Evolutionary conservation across 2,888 invertebrate species (phyloP).

Genomic region (Eledone cirrhosa): DNA sequence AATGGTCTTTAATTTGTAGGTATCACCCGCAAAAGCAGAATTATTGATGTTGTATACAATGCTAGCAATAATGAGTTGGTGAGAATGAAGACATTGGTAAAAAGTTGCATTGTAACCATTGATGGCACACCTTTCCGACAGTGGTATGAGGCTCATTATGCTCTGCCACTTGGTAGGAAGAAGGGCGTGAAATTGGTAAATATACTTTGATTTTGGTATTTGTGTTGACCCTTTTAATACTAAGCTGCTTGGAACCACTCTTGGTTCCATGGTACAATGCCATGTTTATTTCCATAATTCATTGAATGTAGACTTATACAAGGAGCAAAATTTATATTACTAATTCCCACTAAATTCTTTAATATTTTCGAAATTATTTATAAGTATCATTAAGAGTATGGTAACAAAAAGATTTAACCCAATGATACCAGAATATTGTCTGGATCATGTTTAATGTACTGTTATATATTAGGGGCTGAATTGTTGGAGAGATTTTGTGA

Average conservation of each 20-base stretch:
- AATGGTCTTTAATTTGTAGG: conserved; percentile 69
- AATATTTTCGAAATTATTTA: too few relatives aligned
- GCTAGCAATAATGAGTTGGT: conserved; percentile 99
- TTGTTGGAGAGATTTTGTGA: neutral
- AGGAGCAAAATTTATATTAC: too few relatives aligned
- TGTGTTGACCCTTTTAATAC: neutral
- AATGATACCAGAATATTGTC: too few relatives aligned
- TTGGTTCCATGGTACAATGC: neutral
- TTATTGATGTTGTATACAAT: conserved; percentile 99
- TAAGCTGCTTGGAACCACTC: neutral
- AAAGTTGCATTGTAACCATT: conserved; percentile 95
- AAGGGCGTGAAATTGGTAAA: conserved; percentile 84
- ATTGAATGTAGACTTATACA: neutral
- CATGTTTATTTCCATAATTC: neutral
- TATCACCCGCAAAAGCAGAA: conserved; percentile 93
- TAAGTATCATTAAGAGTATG: too few relatives aligned
- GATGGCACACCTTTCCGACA: conserved; percentile 99
- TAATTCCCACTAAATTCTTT: too few relatives aligned
- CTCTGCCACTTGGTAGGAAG: conserved; percentile 93
- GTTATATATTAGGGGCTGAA: too few relatives aligned
- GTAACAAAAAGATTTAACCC: too few relatives aligned
- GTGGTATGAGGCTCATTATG: conserved; percentile 99
- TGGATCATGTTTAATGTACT: too few relatives aligned
- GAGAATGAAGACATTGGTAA: conserved; percentile 98
- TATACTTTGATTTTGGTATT: conserved; percentile 53